Conservation (phyloP, 2,797 vertebrate genomes). For the Streptopelia turtur region DNA sequence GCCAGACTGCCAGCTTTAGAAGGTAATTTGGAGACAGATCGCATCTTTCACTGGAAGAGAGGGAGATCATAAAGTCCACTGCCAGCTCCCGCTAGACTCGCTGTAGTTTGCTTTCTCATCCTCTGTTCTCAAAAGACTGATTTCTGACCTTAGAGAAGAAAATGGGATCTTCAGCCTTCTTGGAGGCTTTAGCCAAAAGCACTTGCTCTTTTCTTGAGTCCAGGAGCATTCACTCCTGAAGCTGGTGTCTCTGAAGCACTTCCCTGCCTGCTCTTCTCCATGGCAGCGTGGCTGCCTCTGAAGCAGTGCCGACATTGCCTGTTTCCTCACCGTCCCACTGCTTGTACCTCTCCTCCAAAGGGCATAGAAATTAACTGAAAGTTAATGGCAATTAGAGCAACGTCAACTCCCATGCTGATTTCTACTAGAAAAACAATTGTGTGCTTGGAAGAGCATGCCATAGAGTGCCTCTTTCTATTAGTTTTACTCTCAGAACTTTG, state of each 20-base stretch:
- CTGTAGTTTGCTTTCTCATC: background rate
- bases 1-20: conserved; percentile 15
- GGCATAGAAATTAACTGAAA: conserved; percentile 37
- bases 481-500: background rate
- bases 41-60: background rate
- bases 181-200: background rate
- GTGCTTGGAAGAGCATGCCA: background rate
- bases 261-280: background rate
- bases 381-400: conserved; percentile 41
- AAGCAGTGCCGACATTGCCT: background rate
- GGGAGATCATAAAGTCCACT: background rate
- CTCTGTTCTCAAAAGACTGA: background rate
- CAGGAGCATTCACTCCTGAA: accelerated
- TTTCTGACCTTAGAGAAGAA: background rate
- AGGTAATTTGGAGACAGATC: background rate
- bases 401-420: conserved; percentile 19
- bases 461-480: background rate
- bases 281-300: accelerated
- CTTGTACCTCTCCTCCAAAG: background rate
- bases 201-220: background rate
- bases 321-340: background rate
- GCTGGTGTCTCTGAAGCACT: accelerated
- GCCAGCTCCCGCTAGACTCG: background rate
- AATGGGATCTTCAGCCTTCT: background rate
- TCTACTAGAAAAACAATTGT: conserved; percentile 20